These are phyloP conservation scores for Lipophrys pholis DNA, from an alignment of 2,113 vertebrate species.

Conservation along the genomic window DNA sequence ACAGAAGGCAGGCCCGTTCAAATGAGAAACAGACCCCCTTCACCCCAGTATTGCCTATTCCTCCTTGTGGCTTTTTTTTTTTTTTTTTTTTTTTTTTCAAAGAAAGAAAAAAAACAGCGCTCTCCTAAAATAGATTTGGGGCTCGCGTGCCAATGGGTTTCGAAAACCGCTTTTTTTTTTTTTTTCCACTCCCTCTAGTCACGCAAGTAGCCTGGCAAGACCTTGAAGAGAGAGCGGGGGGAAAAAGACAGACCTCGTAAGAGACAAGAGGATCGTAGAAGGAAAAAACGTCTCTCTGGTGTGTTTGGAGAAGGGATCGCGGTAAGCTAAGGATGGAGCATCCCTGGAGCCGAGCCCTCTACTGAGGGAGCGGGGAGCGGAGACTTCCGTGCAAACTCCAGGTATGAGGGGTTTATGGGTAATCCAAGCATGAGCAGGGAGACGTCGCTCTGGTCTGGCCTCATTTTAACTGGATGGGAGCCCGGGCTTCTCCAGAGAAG, in stretches of 20 bases:
- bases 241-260: slow-evolving; percentile 64
- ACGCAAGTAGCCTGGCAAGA: slow-evolving; percentile 85
- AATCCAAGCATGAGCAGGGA: slow-evolving; percentile 68
- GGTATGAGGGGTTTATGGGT: slow-evolving; percentile 75
- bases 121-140: slow-evolving; percentile 86
- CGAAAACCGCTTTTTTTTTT: slow-evolving; percentile 77
- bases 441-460: slow-evolving; percentile 52
- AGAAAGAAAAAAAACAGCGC: slow-evolving; percentile 67
- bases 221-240: slow-evolving; percentile 70
- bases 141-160: slow-evolving; percentile 86
- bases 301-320: slow-evolving; percentile 69
- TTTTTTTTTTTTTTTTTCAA: slow-evolving; percentile 81
- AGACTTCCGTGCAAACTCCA: slow-evolving; percentile 73
- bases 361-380: slow-evolving; percentile 47
- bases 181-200: slow-evolving; percentile 84
- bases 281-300: slow-evolving; percentile 47
- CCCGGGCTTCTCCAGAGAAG: slow-evolving; percentile 46
- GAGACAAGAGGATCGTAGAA: slow-evolving; percentile 61
- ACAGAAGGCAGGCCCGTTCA: slow-evolving; percentile 80
- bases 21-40: slow-evolving; percentile 87
- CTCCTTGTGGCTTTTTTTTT: slow-evolving; percentile 77
- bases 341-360: slow-evolving; percentile 62
- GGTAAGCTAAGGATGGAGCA: slow-evolving; percentile 64
- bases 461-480: slow-evolving; percentile 66
- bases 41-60: slow-evolving; percentile 82